A percentile compares a stretch with the other conserved stretches of the same genome.
These are phyloP conservation scores for Poeciliopsis prolifica DNA, from an alignment of 2,113 vertebrate species.

Conservation along the genomic window DNA sequence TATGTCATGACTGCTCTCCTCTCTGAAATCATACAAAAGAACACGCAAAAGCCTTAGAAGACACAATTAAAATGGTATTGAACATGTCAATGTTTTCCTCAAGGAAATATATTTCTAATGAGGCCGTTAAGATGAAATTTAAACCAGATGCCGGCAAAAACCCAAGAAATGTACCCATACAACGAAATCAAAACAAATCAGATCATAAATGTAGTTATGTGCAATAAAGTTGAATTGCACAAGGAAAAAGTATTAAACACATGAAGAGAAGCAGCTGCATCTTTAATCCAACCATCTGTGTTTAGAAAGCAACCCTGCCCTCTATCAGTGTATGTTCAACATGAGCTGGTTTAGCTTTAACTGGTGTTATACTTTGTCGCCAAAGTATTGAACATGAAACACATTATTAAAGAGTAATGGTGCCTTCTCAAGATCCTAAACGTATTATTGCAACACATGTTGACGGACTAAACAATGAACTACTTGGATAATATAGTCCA, in stretches of 20 bases:
- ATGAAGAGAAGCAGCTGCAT: background rate
- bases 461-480: background rate
- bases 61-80: conserved; percentile 24
- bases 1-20: conserved; percentile 48
- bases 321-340: background rate
- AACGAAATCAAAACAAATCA: background rate
- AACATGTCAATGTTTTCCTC: background rate
- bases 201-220: background rate
- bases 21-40: background rate
- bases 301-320: background rate
- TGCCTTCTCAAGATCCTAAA: background rate
- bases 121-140: background rate
- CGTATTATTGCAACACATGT: background rate
- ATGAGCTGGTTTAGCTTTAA: background rate
- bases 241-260: background rate
- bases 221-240: background rate
- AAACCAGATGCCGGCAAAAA: background rate
- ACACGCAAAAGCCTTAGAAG: conserved; percentile 26
- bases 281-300: background rate
- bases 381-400: background rate
- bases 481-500: too few relatives aligned
- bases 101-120: background rate
- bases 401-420: background rate
- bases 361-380: background rate
- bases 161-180: background rate